Conservation (phyloP, 2,888 invertebrate genomes). For the Osmoderma eremita region DNA sequence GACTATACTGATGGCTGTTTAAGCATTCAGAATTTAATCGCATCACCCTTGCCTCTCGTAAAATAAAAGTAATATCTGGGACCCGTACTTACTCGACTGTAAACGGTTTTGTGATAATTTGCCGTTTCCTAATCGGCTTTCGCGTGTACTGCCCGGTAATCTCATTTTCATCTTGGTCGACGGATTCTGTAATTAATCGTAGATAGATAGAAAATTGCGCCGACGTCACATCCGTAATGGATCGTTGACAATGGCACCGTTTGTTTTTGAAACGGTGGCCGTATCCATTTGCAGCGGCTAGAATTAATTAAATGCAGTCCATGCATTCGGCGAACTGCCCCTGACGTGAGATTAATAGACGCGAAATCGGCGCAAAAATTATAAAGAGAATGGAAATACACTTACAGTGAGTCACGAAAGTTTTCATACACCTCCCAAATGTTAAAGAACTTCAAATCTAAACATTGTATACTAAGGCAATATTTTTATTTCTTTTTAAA, state of each 20-base stretch:
- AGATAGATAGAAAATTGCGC: constrained; percentile 3
- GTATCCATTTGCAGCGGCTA: constrained; percentile 14
- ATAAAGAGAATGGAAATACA: constrained; percentile 34
- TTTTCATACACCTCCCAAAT: no score
- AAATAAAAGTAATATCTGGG: no score
- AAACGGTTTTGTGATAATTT: no score
- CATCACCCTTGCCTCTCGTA: no score
- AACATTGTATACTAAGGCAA: no score
- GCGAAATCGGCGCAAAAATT: constrained; percentile 10
- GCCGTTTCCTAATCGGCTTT: not conserved
- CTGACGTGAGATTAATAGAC: constrained; percentile 14
- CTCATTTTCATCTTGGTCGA: constrained; percentile 1
- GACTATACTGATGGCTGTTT: no score
- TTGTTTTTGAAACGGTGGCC: constrained; percentile 27
- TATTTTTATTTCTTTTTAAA: no score
- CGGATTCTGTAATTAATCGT: constrained; percentile 1
- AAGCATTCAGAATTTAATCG: no score
- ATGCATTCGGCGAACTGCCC: constrained; percentile 18
- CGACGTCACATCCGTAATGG: constrained; percentile 25
- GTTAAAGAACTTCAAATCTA: no score
- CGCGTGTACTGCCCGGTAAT: not conserved
- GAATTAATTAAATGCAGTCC: constrained; percentile 34
- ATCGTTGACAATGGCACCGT: constrained; percentile 12
- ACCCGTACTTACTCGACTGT: no score
- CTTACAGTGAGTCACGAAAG: not conserved